Evolutionary conservation across 2,797 vertebrate genomes (phyloP), one percentile per base, ranked within the genome.

Genomic region (Ctenochaetus hawaiiensis): DNA sequence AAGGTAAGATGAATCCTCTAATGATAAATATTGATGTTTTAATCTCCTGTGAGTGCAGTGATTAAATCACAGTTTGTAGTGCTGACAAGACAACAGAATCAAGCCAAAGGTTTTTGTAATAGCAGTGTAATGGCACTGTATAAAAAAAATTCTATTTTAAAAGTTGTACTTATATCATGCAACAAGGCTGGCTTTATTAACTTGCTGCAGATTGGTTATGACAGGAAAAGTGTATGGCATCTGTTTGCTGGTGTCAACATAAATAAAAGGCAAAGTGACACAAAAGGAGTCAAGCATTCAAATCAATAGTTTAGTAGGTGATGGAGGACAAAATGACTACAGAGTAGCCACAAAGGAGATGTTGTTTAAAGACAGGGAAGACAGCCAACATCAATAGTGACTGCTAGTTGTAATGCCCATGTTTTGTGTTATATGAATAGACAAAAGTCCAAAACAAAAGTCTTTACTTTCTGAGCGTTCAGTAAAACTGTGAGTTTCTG

Each of bases 1-100:
- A 99, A 99, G 98, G 98, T 99, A 94, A 34, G 30, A 34, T 34
- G 5, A 61, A 60, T 6, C 34, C 34, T 62, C 10, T 17, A 23
- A 4, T 45, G 5, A 20, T 9, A 12, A 39, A 62, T 2, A 23
- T 5, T 16, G 2, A 47, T 53, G 53, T 34, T 22, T 72, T 74
- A 44, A 16, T 54, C 0, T 23, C 18, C 39, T 39, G 3, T 75
- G 44, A 53, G 14, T 16, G 12, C 2, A 30, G 17, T 1, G 17
- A 16, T 16, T 45, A 43, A 22, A 13, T 16, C 13, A 20, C 9
- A 16, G 39, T 51, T 39, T 45, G 16, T 16, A 34, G 5, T 14
- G 2, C 26, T 60, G 4, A 18, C 16, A 65, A 5, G 13, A 45
- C 18, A 30, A 17, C 9, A 9, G 45, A 67, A 70, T 12, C 18